Base-by-base conservation (phyloP, 2,888 invertebrate genomes). In the Trisateles emortualis region DNA sequence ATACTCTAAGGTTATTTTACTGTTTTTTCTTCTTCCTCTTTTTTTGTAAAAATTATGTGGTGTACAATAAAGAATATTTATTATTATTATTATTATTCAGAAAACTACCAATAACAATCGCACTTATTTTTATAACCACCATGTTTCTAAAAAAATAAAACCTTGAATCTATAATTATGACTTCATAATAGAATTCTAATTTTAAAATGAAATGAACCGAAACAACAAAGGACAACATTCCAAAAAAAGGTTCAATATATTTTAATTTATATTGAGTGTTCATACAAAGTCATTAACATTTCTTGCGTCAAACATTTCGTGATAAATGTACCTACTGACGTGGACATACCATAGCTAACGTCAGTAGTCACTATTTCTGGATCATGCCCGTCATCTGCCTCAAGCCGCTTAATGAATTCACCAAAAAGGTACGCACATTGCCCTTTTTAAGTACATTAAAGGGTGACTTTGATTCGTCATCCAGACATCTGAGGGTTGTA, bases 321-420 rank as follows among this genome's bases (percentile, higher is more conserved):
- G 75, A 76, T 76, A 79, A 79, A 75, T 78, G 74, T 82, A 81
- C 76, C n/a, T n/a, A n/a, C n/a, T n/a, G n/a, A n/a, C n/a, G n/a
- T n/a, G 76, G 78, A 79, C 76, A 74, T 68, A 71, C 66, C 59
- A 72, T 72, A 77, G 72, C 74, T 76, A 80, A 81, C 88, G 86
- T 87, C 86, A 85, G 81, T 76, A 64, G 64, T 55, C 64, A 79
- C 82, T 89, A 89, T 89, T 89, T 87, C 79, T 83, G 84, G 83
- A 78, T 49, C 73, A 48, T 72, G 51, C 51, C 64, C 87, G 86
- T 87, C 86, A 86, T 79, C 72, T 54, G 60, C 68, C 69, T 78
- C 78, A 77, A 83, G 79, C 82, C 83, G 81, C 70, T 79, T 74
- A 75, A 77, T 77, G 75, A 80, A 79, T 79, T 76, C 76, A 76